Evolutionary conservation across 1,140 invertebrate species (phyloP), one percentile per base, ranked within the genome.

Genomic region (Drosophila pandora): DNA sequence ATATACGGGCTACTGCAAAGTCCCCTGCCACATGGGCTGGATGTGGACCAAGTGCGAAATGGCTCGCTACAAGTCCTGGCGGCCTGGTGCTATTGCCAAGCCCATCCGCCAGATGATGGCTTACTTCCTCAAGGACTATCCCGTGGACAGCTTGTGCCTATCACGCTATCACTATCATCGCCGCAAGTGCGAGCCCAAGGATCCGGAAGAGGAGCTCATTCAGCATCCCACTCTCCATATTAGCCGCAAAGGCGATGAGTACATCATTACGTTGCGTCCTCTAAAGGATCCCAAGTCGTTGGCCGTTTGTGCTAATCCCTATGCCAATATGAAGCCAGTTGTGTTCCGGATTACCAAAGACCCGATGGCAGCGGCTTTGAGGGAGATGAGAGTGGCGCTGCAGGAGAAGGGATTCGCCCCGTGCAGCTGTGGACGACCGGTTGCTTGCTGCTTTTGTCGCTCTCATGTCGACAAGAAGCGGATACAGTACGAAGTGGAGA

Each of bases 11-110:
- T 77, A 77, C 39, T 41, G 60, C 34, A 60, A 50, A 21, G 48
- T 82, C 2, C 90, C 90, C 17, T 76, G 79, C 37, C 63, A 91
- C 57, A 91, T 91, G 90, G 90, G 90, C 23, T 91, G 90, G 90
- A 63, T 85, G 37, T 91, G 90, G 90, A 87, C 72, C 6, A 52
- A 69, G 30, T 30, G 58, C 49, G 82, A 81, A n/a, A 41, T 87
- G 74, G 78, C 82, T 1, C 82, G 69, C 2, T 45, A 71, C 25
- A 67, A 54, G 6, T 67, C 70, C 32, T 91, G 90, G 90, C 78
- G 74, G 0, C 90, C 90, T 0, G 90, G 90, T 0, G 75, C 85
- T n/a, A 89, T 91, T 23, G 22, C 61, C n/a, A 90, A 85, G 21
- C 64, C 90, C 2, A 87, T 91, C 17, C 81, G 79, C 5, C 34